Evolutionary conservation across 2,888 invertebrate species (phyloP).

Genomic region (Phragmatobia fuliginosa): DNA sequence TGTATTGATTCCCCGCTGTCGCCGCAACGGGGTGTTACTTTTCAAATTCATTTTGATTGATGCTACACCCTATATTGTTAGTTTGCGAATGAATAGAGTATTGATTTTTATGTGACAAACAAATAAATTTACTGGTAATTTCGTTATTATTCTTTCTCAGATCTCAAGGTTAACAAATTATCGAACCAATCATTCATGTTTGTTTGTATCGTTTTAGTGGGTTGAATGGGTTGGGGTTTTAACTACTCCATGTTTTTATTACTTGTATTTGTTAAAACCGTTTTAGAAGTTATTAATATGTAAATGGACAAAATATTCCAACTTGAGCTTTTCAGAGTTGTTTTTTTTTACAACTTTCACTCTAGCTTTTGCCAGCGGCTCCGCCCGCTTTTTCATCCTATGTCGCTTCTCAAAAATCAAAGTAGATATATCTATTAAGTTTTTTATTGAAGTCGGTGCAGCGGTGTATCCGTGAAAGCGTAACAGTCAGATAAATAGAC

Average conservation of each 20-base stretch:
- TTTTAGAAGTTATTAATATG: neutral
- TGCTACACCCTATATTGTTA: constrained; percentile 64
- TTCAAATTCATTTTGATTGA: constrained; percentile 75
- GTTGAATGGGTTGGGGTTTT: constrained; percentile 3
- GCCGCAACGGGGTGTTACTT: constrained; percentile 72
- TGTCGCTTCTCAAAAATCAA: too few species aligned
- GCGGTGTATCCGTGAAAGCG: too few species aligned
- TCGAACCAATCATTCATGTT: constrained; percentile 18
- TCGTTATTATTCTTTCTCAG: constrained; percentile 39
- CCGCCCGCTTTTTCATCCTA: too few species aligned
- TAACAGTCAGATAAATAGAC: too few species aligned
- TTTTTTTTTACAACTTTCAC: too few species aligned
- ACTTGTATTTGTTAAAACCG: neutral
- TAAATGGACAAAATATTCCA: neutral
- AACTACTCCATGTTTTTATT: constrained; percentile 9
- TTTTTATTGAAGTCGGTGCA: too few species aligned
- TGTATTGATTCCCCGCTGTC: constrained; percentile 75
- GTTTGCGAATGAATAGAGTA: constrained; percentile 60
- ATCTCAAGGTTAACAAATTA: constrained; percentile 27
- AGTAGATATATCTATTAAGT: too few species aligned
- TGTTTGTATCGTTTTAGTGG: neutral
- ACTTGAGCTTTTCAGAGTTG: too few species aligned
- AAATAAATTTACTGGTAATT: constrained; percentile 42
- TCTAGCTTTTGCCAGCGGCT: too few species aligned
- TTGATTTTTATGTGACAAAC: constrained; percentile 55